Percentiles rank a stretch among this genome's conserved stretches.
Conservation (phyloP, 2,888 invertebrate species). For the Leptopilina drosophilae region DNA sequence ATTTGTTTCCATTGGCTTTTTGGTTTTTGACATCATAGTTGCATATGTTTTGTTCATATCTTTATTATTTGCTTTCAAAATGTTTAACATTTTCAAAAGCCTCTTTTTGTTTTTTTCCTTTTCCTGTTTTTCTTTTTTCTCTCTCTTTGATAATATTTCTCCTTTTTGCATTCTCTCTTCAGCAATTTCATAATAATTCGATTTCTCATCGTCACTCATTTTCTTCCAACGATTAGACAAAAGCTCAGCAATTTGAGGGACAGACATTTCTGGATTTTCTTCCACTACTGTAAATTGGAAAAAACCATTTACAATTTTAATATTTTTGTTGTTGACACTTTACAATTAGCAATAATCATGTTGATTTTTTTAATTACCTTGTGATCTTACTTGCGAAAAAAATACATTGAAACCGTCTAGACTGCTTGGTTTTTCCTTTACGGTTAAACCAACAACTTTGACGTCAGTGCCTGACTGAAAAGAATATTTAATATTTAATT, state of each 20-base stretch:
- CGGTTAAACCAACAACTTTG: constrained; percentile 21
- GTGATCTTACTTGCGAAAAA: constrained; percentile 68
- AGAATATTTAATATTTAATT: constrained; percentile 6
- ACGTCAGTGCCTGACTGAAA: constrained; percentile 63
- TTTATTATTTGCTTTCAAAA: constrained; percentile 64
- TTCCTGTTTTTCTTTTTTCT: constrained; percentile 45
- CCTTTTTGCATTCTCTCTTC: constrained; percentile 58
- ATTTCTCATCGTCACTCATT: constrained; percentile 72
- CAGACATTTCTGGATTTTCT: constrained; percentile 68
- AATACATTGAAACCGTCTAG: constrained; percentile 71
- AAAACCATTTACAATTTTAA: too few relatives aligned
- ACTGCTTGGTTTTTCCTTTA: constrained; percentile 37
- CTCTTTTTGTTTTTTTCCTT: constrained; percentile 63
- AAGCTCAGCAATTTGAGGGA: constrained; percentile 73
- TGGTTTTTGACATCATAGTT: constrained; percentile 62
- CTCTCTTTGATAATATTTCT: constrained; percentile 29
- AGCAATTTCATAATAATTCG: constrained; percentile 68
- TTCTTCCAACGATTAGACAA: constrained; percentile 73
- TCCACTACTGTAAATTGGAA: constrained; percentile 61
- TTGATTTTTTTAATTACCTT: constrained; percentile 65
- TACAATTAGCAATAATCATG: not conserved
- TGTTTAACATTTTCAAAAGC: constrained; percentile 64
- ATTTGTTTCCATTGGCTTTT: constrained; percentile 63
- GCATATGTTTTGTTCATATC: constrained; percentile 53
- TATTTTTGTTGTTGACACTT: too few relatives aligned